Percentiles rank a stretch among this genome's conserved stretches.
phyloP scores from a whole-genome alignment of 2,113 vertebrate genomes.

The Microtus ochrogaster region DNA sequence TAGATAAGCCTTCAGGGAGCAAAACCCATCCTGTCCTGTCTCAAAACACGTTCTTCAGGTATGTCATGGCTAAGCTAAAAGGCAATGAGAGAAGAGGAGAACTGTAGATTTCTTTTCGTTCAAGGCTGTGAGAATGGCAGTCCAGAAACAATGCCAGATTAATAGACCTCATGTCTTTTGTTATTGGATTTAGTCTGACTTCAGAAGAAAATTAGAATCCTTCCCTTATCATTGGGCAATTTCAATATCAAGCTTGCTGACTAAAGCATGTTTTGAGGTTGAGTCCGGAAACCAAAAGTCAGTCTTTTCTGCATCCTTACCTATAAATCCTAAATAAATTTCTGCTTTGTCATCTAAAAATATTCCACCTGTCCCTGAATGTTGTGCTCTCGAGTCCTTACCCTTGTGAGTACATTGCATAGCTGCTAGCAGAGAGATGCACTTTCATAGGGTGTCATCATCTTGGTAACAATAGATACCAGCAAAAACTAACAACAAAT shows the following conservation, averaged over 20 bases:
- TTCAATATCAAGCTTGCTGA: neutral
- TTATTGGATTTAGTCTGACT: neutral
- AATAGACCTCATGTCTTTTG: neutral
- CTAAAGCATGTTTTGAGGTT: neutral
- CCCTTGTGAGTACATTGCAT: neutral
- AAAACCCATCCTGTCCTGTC: neutral
- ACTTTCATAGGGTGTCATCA: neutral
- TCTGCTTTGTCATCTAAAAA: neutral
- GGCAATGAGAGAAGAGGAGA: neutral
- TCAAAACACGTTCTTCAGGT: constrained; percentile 4
- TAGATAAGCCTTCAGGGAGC: neutral
- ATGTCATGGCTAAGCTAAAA: neutral
- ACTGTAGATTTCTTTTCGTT: neutral
- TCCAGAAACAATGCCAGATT: neutral
- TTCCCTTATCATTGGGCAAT: neutral
- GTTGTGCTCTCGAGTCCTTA: neutral
- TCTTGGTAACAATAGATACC: neutral
- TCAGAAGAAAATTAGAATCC: neutral
- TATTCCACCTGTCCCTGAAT: neutral
- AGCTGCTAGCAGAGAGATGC: neutral
- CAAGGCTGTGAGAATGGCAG: neutral
- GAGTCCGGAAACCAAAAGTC: neutral
- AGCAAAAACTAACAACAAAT: neutral
- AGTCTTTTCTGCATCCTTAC: neutral
- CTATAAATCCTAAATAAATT: neutral